A percentile compares a stretch with the other conserved stretches of the same genome.
Evolutionary conservation across 1,140 invertebrate genomes (phyloP).

Genomic region (Achroia grisella): DNA sequence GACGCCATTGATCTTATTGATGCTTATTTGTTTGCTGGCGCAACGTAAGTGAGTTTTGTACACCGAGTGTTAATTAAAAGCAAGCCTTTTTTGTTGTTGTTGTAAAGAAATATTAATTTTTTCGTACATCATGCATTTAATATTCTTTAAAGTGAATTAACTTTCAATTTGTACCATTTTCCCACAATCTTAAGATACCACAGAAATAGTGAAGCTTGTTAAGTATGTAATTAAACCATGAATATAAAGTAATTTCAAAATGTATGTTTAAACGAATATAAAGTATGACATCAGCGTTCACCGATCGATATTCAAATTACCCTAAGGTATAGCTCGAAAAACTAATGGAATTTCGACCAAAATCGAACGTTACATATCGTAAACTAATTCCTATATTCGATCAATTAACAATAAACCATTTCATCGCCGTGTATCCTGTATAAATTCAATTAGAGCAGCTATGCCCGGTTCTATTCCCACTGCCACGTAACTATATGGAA

Average conservation of each 20-base stretch:
- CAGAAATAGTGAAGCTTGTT: too few species aligned
- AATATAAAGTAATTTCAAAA: too few species aligned
- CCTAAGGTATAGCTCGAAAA: too few species aligned
- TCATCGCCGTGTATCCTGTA: conserved; percentile 31
- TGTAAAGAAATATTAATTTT: not conserved
- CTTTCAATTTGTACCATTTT: too few species aligned
- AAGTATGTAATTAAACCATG: too few species aligned
- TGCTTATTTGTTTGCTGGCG: conserved; percentile 38
- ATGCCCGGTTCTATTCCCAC: conserved; percentile 16
- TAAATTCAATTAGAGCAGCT: conserved; percentile 51
- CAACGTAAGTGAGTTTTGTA: conserved; percentile 42
- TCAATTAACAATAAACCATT: conserved; percentile 44
- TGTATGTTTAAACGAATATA: too few species aligned
- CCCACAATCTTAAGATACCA: too few species aligned
- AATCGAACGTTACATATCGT: conserved; percentile 11
- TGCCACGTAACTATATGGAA: conserved; percentile 44
- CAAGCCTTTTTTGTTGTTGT: not conserved
- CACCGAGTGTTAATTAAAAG: conserved; percentile 48
- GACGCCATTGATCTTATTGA: conserved; percentile 45
- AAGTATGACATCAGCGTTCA: too few species aligned
- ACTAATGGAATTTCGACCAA: too few species aligned
- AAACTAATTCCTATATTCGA: conserved; percentile 31
- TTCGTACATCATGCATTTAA: not conserved
- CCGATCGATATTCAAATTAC: too few species aligned
- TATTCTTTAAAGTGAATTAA: too few species aligned